Base-by-base conservation (phyloP, 2,797 vertebrate genomes). In the Gobio occitaniae region DNA sequence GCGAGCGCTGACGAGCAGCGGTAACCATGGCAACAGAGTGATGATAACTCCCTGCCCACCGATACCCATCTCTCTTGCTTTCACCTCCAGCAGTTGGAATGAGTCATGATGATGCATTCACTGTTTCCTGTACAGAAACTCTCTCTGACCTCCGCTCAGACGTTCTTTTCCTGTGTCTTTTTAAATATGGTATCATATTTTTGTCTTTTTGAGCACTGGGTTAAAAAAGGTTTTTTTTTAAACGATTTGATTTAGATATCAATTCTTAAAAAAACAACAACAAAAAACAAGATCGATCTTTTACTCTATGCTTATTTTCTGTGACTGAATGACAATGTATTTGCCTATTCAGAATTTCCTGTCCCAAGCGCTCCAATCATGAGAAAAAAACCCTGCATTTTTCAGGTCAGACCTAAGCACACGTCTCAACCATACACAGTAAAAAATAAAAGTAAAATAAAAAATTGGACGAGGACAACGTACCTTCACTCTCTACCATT, bases 21-120 rank as follows among this genome's bases (percentile, higher is more conserved):
- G 93, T 95, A 93, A 94, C 95, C 94, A 86, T 85, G 88, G 94
- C 91, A 94, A 95, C 94, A 80, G 93, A 90, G 86, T 89, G 90
- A 89, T 88, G 89, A 92, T 91, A 91, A 91, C 91, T 93, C 81
- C 85, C 68, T 87, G 89, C 86, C 87, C 82, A 78, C 86, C 48
- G 90, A 90, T 90, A 90, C 86, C 84, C 86, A 89, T 91, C 90
- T 87, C 66, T 63, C 84, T 72, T 38, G 59, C 87, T 79, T 68
- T 82, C 82, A 84, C 61, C 78, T 90, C 61, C 78, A 86, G 83
- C 89, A 89, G 80, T 83, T 65, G 25, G 47, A 83, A 78, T 90
- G 89, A 90, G 85, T 90, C 89, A 90, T 86, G 89, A 75, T 78
- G 87, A 88, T 89, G 86, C 83, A 80, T 84, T 88, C 85, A 84